These are phyloP conservation scores for Nycticebus coucang DNA, from an alignment of 2,113 vertebrate genomes.

Conservation along the genomic window DNA sequence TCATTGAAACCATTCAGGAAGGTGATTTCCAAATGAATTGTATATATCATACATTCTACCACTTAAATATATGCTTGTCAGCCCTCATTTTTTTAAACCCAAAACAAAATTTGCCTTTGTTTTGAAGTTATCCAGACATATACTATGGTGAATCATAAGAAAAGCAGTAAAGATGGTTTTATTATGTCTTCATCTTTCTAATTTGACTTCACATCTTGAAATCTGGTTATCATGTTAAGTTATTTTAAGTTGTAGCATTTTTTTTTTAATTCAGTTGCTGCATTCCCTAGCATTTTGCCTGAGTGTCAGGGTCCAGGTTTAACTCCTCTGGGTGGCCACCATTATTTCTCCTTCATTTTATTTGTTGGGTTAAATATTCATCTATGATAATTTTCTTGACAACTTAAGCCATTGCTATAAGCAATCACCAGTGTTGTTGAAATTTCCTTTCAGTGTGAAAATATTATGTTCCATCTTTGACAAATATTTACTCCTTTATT, in stretches of 20 bases:
- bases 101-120: constrained; percentile 23
- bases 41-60: not conserved
- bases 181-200: not conserved
- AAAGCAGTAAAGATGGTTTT: not conserved
- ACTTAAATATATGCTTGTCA: not conserved
- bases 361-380: not conserved
- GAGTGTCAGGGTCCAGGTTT: not conserved
- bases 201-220: not conserved
- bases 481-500: constrained; percentile 1
- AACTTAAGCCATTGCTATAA: constrained; percentile 17
- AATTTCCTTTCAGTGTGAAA: not conserved
- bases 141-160: not conserved
- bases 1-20: not conserved
- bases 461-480: not conserved
- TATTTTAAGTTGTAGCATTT: not conserved
- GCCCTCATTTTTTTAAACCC: not conserved
- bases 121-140: not conserved
- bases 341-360: not conserved
- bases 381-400: constrained; percentile 16
- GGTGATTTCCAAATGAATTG: not conserved
- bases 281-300: not conserved
- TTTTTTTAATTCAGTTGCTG: not conserved
- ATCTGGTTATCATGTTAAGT: not conserved
- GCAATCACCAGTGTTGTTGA: not conserved
- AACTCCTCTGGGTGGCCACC: not conserved